Base-by-base conservation (phyloP, 2,113 vertebrate species). In the Melanerpes aurifrons region DNA sequence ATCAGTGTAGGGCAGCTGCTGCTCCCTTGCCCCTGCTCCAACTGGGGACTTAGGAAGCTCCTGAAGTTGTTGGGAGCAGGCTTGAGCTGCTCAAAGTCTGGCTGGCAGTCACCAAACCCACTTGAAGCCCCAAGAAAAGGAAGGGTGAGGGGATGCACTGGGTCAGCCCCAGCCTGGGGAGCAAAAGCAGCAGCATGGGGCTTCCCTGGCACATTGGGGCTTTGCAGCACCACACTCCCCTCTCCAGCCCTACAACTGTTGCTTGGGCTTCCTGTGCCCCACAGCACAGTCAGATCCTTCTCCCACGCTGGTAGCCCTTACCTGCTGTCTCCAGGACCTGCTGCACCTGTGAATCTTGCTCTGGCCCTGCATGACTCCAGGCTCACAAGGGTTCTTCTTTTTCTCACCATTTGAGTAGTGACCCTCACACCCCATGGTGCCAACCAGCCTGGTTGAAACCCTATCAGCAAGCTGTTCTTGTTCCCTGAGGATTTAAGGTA, bases 251-350 rank as follows among this genome's bases (percentile, higher is more conserved):
- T 12, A 14, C 8, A 28, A 7, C 29, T 19, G 5, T 26, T 26
- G 47, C 28, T 14, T 10, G 47, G 45, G 53, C 18, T 58, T 35
- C 35, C 59, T 22, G n/a, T 16, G 24, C 5, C 32, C n/a, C 20
- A 5, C 12, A 11, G 29, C 11, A 43, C 66, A 19, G 26, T 35
- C 1, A 7, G 29, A 40, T 50, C 20, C 18, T 59, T 32, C 47
- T 53, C 19, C 53, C 6, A 1, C 0, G 0, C 28, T 6, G 20
- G 35, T 48, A 63, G 43, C 61, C 26, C 50, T 5, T 3, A 21
- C 10, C 26, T 1, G 1, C n/a, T 0, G 0, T 7, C 8, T 56
- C n/a, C 0, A 0, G 2, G 43, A 37, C 9, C 26, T 45, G 20
- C 20, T 19, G n/a, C 58, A 3, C 6, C 7, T 0, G 0, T 15